A percentile compares a stretch with the other conserved stretches of the same genome.
These are phyloP conservation scores for Apostichopus parvimensis DNA, from an alignment of 35 echinoderm and acorn worm genomes.

Conservation along the genomic window DNA sequence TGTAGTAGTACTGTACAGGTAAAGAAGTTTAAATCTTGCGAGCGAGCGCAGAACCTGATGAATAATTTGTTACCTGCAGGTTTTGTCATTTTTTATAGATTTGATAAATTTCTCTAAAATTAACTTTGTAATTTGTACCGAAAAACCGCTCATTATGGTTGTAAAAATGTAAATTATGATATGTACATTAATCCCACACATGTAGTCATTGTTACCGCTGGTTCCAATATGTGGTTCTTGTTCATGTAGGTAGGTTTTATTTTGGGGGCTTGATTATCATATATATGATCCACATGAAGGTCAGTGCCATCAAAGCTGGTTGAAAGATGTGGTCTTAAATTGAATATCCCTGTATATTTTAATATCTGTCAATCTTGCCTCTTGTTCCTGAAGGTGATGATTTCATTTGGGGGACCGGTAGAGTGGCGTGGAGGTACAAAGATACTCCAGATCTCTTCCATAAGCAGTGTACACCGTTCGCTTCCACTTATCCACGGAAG, in stretches of 20 bases:
- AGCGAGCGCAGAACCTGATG: too few species aligned
- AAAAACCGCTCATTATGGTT: too few species aligned
- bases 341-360: not conserved
- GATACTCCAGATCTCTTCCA: constrained; percentile 63
- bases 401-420: constrained; percentile 91
- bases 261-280: not conserved
- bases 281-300: not conserved
- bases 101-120: too few species aligned
- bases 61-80: too few species aligned
- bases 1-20: too few species aligned
- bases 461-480: constrained; percentile 59
- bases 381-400: constrained; percentile 74
- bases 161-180: too few species aligned
- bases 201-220: not conserved
- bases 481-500: constrained; percentile 34
- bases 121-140: too few species aligned
- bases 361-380: too few species aligned
- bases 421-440: constrained; percentile 55
- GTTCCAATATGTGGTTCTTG: too few species aligned
- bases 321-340: not conserved
- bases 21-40: too few species aligned
- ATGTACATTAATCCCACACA: not conserved
- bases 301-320: too few species aligned
- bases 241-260: not conserved
- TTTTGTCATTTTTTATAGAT: too few species aligned